These are phyloP conservation scores for Schizopygopsis pylzovi DNA, from an alignment of 2,797 vertebrate genomes.

Conservation along the genomic window DNA sequence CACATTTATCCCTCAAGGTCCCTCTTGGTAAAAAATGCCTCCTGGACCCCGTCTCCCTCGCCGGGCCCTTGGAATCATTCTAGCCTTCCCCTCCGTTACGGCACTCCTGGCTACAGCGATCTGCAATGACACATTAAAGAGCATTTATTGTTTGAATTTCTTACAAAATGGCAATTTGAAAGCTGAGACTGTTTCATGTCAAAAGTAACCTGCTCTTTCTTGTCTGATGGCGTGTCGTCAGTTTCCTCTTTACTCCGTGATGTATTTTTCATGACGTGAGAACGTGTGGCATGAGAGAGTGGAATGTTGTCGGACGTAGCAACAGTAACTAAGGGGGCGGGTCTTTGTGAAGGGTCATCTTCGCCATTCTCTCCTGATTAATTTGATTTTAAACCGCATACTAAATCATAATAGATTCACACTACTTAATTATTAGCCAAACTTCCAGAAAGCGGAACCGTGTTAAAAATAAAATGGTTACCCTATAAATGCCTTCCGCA, in stretches of 20 bases:
- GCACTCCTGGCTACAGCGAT: too few relatives aligned
- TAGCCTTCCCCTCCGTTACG: too few relatives aligned
- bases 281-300: background rate
- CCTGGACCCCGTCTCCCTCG: too few relatives aligned
- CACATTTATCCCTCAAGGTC: background rate
- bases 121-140: background rate
- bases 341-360: background rate
- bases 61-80: too few relatives aligned
- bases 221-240: background rate
- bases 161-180: too few relatives aligned
- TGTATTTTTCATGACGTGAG: background rate
- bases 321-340: background rate
- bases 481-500: conserved; percentile 1
- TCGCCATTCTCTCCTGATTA: background rate
- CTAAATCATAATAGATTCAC: background rate
- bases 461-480: background rate
- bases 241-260: background rate
- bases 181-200: too few relatives aligned
- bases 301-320: background rate
- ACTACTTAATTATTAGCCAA: background rate
- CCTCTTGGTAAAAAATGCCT: too few relatives aligned
- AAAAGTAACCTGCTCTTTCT: background rate
- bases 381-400: background rate
- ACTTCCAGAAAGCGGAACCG: background rate
- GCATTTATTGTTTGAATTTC: background rate